Evolutionary conservation across 2,113 vertebrate species (phyloP), one percentile per base, ranked within the genome.

Genomic region (Notothenia coriiceps): DNA sequence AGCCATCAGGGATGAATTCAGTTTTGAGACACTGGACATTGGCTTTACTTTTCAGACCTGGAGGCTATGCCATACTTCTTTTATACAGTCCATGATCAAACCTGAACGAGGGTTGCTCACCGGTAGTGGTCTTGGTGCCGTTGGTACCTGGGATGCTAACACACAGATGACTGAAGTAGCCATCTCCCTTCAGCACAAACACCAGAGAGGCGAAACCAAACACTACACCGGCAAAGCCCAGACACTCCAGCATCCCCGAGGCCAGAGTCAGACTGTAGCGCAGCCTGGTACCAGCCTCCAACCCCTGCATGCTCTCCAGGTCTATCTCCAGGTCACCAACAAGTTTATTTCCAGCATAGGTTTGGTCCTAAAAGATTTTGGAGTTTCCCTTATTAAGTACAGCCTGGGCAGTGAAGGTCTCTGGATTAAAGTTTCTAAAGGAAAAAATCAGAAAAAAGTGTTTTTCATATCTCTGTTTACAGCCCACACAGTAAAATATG

Each of bases 141-240:
- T 95, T 93, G 55, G 29, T 12, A 49, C 12, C 40, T 5, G 47
- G 69, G n/a, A 2, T 10, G 5, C 4, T 51, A 5, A 52, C 17
- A 63, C 97, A 97, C 9, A 95, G 85, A 1, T 94, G 79, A 22
- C 78, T 0, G 43, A 98, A 99, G 93, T 97, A 98, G 0, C 69
- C 51, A 6, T 97, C 93, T 0, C 66, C 62, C 89, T 98, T 97
- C 77, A 98, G 95, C 72, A 99, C 95, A 14, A 95, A 97, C 78
- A 97, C 95, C 20, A 98, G 90, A 0, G 97, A 97, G 3, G 96
- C 91, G 92, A 95, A 97, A 51, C 97, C 97, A 0, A 97, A 98
- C 77, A 97, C 91, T 70, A 96, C 51, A 0, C 97, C 97, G 0
- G 96, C 90, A 2, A 96, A 96, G 54, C 94, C 92, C 7, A 96